Evolutionary conservation across 2,797 vertebrate genomes (phyloP).

Genomic region (Pelobates cultripes): DNA sequence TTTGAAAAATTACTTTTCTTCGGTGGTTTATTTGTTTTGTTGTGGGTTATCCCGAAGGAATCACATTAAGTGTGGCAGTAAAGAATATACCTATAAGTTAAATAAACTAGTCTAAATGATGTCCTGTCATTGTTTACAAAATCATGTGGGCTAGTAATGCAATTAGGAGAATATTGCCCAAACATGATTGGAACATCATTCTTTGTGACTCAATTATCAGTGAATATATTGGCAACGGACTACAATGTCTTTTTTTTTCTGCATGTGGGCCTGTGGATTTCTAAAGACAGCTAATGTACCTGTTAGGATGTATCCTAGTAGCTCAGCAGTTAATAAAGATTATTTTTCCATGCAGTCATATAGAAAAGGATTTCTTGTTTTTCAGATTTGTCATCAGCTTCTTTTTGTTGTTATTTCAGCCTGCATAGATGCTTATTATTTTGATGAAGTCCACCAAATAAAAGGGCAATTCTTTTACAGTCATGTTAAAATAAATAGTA

Average conservation of each 20-base stretch:
- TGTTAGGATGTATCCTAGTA: background rate
- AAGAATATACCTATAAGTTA: background rate
- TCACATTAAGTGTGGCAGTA: background rate
- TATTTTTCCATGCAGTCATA: no score
- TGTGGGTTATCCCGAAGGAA: no score
- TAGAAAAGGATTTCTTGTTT: no score
- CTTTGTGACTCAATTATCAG: background rate
- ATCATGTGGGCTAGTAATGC: background rate
- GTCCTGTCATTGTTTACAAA: background rate
- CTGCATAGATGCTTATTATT: no score
- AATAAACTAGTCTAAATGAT: background rate
- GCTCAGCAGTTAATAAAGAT: no score
- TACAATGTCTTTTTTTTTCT: background rate
- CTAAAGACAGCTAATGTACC: background rate
- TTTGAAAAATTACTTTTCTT: no score
- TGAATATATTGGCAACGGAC: background rate
- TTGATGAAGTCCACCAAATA: no score
- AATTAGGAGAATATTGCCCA: background rate
- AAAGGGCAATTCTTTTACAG: no score
- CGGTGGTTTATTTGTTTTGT: no score
- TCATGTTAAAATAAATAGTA: no score
- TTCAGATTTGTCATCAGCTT: no score
- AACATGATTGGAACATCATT: background rate
- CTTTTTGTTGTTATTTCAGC: no score
- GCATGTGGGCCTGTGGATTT: background rate